phyloP scores from a whole-genome alignment of 1,140 invertebrate genomes.

The Drosophila hydei region DNA sequence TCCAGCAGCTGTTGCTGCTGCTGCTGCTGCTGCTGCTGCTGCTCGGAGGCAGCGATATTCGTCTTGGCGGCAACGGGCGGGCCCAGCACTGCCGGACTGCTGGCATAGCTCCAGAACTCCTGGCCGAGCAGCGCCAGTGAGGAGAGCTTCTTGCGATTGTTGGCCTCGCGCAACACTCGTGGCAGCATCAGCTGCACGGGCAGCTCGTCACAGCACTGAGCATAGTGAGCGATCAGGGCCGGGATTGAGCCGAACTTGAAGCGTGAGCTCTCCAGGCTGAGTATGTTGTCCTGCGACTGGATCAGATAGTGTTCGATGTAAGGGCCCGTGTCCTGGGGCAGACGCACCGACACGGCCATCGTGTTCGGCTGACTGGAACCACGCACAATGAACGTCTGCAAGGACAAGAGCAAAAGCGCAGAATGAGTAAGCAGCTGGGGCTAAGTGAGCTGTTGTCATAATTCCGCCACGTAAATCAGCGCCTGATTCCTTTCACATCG shows the following conservation, averaged over 20 bases:
- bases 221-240: slow-evolving; percentile 95
- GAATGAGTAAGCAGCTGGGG: slow-evolving; percentile 8
- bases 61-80: slow-evolving; percentile 38
- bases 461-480: slow-evolving; percentile 24
- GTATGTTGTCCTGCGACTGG: slow-evolving; percentile 90
- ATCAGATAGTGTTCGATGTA: slow-evolving; percentile 98
- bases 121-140: slow-evolving; percentile 96
- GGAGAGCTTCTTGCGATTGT: slow-evolving; percentile 94
- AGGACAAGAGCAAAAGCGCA: not conserved
- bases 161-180: slow-evolving; percentile 91
- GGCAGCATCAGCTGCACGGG: slow-evolving; percentile 95
- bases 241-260: slow-evolving; percentile 96
- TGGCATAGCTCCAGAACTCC: slow-evolving; percentile 96
- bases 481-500: not conserved
- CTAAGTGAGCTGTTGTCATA: slow-evolving; percentile 56
- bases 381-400: slow-evolving; percentile 96
- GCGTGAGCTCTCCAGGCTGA: slow-evolving; percentile 96
- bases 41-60: not conserved
- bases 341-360: slow-evolving; percentile 96
- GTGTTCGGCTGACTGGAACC: slow-evolving; percentile 96
- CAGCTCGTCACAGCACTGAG: slow-evolving; percentile 96
- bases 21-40: slow-evolving; percentile 9
- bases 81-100: slow-evolving; percentile 87
- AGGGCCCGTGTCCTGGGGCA: slow-evolving; percentile 93
- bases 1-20: slow-evolving; percentile 46